Conservation (phyloP, 2,113 vertebrate species). For the Tinamus guttatus region DNA sequence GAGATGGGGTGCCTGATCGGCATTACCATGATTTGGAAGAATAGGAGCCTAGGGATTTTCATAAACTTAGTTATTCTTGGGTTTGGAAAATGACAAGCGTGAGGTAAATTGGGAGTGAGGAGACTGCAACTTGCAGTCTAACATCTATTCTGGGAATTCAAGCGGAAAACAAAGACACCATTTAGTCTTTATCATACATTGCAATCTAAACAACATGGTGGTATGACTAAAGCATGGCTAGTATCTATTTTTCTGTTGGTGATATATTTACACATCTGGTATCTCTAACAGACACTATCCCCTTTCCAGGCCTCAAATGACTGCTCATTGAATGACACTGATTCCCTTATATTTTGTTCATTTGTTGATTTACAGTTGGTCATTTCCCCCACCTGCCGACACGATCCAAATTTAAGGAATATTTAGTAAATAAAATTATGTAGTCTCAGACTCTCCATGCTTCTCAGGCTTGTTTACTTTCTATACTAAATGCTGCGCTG, state of each 20-base stretch:
- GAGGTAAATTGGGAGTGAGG: slow-evolving; percentile 33
- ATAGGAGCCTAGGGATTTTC: slow-evolving; percentile 12
- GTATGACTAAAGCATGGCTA: background rate
- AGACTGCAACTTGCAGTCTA: background rate
- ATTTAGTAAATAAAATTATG: background rate
- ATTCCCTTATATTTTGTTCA: background rate
- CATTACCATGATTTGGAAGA: slow-evolving; percentile 27
- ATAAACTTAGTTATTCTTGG: slow-evolving; percentile 44
- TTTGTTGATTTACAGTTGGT: background rate
- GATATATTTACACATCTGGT: background rate
- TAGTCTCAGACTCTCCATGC: background rate
- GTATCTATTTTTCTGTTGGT: background rate
- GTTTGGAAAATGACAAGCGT: slow-evolving; percentile 23
- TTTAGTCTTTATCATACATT: background rate
- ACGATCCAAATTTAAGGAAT: background rate
- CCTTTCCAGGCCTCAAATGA: background rate
- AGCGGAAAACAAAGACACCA: background rate
- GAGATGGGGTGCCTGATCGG: background rate
- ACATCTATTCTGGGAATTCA: background rate
- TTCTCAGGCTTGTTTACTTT: background rate
- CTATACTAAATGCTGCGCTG: background rate
- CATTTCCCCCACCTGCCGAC: background rate
- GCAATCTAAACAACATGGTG: background rate
- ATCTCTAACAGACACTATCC: background rate
- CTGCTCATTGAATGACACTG: background rate